Percentiles rank a stretch among this genome's conserved stretches.
Conservation (phyloP, 2,888 invertebrate genomes). For the Torymus tubicola region DNA sequence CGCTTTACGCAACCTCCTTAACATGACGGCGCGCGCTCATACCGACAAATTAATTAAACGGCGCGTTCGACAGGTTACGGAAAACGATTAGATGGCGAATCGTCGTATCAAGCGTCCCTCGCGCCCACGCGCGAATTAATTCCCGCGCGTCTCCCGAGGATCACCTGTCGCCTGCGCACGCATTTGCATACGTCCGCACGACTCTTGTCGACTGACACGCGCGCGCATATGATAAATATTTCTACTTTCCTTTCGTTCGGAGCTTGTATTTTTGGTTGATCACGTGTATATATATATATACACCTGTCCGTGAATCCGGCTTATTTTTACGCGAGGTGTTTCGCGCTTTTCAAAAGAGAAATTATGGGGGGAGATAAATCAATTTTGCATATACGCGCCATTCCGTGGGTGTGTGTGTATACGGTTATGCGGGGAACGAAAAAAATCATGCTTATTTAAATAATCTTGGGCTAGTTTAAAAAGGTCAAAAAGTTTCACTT, state of each 20-base stretch:
- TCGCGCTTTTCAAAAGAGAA: conserved; percentile 15
- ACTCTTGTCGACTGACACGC: neutral
- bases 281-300: neutral
- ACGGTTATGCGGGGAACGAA: no score
- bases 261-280: no score
- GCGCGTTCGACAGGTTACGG: neutral
- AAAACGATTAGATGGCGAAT: no score
- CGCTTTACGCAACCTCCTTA: no score
- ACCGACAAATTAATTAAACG: no score
- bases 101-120: neutral
- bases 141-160: neutral
- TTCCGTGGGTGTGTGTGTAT: no score
- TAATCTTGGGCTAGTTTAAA: no score
- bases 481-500: no score
- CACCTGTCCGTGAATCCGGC: neutral
- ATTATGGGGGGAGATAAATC: neutral
- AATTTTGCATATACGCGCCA: neutral
- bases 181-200: neutral
- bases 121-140: conserved; percentile 15
- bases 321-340: neutral
- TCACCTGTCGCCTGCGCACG: no score
- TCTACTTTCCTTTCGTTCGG: neutral
- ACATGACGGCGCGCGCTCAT: no score
- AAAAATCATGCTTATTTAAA: no score
- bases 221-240: neutral